Base-by-base conservation (phyloP, 2,113 vertebrate genomes). In the Acanthochromis polyacanthus region DNA sequence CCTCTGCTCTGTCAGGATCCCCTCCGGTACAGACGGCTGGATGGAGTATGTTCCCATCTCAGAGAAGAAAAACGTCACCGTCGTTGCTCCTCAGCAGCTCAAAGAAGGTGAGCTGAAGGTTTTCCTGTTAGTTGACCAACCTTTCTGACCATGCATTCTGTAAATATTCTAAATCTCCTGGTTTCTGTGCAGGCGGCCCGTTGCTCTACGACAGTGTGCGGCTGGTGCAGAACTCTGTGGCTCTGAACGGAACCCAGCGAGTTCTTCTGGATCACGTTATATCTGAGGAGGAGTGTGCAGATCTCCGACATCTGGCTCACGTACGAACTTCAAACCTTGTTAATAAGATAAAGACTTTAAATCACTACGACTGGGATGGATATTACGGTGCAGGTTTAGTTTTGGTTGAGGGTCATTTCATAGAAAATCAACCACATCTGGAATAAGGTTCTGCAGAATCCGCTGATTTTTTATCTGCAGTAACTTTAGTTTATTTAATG, bases 191-290 rank as follows among this genome's bases (percentile, higher is more conserved):
- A 99, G 98, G 97, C 25, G 98, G 97, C 1, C 95, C 97, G 0
- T 84, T 99, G 85, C 51, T 98, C 53, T 99, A 96, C 17, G 94
- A 94, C 0, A 90, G 91, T 0, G 93, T 99, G 81, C 94, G 93
- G 20, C 94, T 99, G 23, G 95, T 98, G 79, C 95, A 95, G 75
- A 96, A 97, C 93, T 99, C 98, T 0, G 69, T 91, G 32, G 95
- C 95, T 83, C 93, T 99, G 86, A 99, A 99, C 0, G 98, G 98
- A 43, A 96, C 95, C 0, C 97, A 99, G 90, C 83, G 98, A 1
- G 97, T 99, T 14, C 94, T 99, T 30, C 91, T 99, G 78, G 98
- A 99, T 51, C 93, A 95, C 0, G 97, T 99, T 50, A 95, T 99
- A 79, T 95, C 96, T 0, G 94, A 96, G 79, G 94, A 96, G 0